Evolutionary conservation across 1,140 invertebrate genomes (phyloP).

Genomic region (Glossosoma conforme): DNA sequence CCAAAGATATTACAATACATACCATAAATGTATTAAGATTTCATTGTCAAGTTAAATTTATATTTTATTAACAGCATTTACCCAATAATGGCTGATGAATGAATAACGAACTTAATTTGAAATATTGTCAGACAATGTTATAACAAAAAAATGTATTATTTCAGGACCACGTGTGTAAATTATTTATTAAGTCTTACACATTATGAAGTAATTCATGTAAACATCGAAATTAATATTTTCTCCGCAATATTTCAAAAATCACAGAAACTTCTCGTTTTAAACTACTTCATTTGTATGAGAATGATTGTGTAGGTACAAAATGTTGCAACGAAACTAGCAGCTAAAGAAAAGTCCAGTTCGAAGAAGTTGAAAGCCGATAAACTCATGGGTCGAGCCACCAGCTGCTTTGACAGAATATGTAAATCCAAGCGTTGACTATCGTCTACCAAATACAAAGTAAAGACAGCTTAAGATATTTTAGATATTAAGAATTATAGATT

Average conservation of each 20-base stretch:
- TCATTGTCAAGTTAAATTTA: background rate
- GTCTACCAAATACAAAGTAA: too few species aligned
- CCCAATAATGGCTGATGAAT: background rate
- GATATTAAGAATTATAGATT: too few species aligned
- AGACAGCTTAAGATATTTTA: too few species aligned
- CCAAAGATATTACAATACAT: background rate
- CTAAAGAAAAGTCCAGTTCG: too few species aligned
- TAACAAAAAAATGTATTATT: background rate
- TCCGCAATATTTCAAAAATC: background rate
- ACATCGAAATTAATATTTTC: background rate
- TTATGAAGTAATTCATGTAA: background rate
- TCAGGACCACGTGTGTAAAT: too few species aligned
- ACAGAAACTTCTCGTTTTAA: too few species aligned
- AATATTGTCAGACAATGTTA: background rate
- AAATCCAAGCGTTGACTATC: too few species aligned
- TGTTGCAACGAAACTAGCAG: too few species aligned
- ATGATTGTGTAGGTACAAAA: slow-evolving; percentile 5
- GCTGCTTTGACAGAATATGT: too few species aligned
- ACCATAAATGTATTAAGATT: background rate
- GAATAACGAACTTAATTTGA: background rate
- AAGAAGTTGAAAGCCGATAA: too few species aligned
- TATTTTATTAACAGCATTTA: background rate
- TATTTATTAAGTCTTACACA: background rate
- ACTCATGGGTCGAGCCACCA: too few species aligned
- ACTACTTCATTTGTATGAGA: slow-evolving; percentile 7